Evolutionary conservation across 2,797 vertebrate genomes (phyloP).

Genomic region (Acipenser transmontanus): DNA sequence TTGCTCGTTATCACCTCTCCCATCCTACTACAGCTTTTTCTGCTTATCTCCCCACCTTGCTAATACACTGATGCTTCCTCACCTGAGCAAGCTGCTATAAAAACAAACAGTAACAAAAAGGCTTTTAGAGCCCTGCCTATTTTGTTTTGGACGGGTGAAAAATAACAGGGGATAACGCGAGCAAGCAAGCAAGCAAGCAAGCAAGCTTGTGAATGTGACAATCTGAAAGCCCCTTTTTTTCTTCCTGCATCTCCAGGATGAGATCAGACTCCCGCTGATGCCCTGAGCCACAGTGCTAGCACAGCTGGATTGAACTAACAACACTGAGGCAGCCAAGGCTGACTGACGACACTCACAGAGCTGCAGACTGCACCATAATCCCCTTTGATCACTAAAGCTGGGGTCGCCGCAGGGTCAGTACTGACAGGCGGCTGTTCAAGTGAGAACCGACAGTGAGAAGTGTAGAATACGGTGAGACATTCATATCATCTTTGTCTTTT

Average conservation of each 20-base stretch:
- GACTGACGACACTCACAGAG: constrained; percentile 22
- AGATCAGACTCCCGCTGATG: constrained; percentile 4
- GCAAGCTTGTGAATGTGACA: neutral
- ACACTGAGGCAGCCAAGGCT: constrained; percentile 16
- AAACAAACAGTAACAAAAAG: too few species aligned
- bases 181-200: too few species aligned
- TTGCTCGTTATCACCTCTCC: neutral
- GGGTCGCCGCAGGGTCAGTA: constrained; percentile 50
- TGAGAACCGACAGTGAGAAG: constrained; percentile 44
- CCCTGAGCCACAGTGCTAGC: constrained; percentile 6
- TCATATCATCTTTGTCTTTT: constrained; percentile 60
- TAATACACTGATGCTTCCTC: too few species aligned
- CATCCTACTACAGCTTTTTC: neutral
- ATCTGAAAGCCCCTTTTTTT: neutral
- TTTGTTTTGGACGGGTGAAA: too few species aligned
- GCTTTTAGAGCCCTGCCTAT: too few species aligned
- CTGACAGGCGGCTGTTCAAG: constrained; percentile 42
- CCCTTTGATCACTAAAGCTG: constrained; percentile 47
- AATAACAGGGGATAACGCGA: too few species aligned
- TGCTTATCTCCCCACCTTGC: too few species aligned
- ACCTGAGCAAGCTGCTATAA: too few species aligned
- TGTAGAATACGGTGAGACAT: constrained; percentile 38
- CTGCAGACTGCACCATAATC: constrained; percentile 35
- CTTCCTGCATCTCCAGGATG: neutral
- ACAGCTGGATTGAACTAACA: constrained; percentile 20